Percentiles rank a stretch among this genome's conserved stretches.
Evolutionary conservation across 2,113 vertebrate species (phyloP).

Genomic region (Serranochromis macrocephalus): DNA sequence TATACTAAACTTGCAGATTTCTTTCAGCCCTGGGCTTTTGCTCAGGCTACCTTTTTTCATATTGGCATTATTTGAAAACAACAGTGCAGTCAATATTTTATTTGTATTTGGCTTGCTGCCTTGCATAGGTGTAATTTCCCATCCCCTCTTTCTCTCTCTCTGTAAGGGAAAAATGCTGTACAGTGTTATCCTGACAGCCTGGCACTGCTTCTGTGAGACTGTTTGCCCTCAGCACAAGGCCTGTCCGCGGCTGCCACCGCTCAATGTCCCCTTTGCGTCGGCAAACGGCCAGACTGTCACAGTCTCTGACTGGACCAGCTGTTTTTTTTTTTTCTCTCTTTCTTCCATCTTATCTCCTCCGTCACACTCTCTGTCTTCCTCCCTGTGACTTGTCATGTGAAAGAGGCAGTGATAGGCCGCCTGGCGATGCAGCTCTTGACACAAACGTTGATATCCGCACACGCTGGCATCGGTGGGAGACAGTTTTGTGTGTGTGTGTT

Average conservation of each 20-base stretch:
- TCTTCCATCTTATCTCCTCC: conserved; percentile 23
- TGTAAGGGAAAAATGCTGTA: background rate
- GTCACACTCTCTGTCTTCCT: conserved; percentile 23
- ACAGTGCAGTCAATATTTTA: background rate
- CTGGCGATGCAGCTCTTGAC: conserved; percentile 15
- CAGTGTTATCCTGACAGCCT: background rate
- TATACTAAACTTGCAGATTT: background rate
- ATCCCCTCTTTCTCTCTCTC: background rate
- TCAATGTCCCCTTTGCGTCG: conserved; percentile 19
- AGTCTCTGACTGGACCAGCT: conserved; percentile 36
- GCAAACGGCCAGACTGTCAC: conserved; percentile 31
- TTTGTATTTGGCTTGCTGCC: background rate
- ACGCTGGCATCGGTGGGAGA: background rate
- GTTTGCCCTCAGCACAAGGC: conserved; percentile 6
- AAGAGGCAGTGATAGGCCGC: conserved; percentile 3
- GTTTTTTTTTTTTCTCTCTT: conserved; percentile 6
- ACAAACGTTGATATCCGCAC: conserved; percentile 12
- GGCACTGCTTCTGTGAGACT: background rate
- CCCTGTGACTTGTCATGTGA: background rate
- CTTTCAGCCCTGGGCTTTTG: background rate
- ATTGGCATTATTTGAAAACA: background rate
- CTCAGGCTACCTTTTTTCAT: background rate
- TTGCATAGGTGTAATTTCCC: background rate
- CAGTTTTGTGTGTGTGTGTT: background rate
- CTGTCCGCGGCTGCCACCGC: conserved; percentile 23